Conservation (phyloP, 2,888 invertebrate genomes). For the Eremobia ochroleuca region DNA sequence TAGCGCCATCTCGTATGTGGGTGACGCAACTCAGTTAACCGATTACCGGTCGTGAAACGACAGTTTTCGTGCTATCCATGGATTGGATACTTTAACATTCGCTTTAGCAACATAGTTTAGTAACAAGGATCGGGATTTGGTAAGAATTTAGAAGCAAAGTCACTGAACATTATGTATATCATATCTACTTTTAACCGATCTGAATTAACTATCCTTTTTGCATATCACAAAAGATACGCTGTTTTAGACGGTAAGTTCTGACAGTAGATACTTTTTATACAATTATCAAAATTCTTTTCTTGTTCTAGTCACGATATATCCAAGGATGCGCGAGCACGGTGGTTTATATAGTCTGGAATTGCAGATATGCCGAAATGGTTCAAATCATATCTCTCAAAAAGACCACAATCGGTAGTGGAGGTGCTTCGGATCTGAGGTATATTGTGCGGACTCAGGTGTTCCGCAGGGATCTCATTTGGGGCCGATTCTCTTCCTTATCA, state of each 20-base stretch:
- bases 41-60: constrained; percentile 34
- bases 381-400: too few relatives aligned
- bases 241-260: neutral
- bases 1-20: constrained; percentile 34
- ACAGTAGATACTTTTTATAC: too few relatives aligned
- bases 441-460: too few relatives aligned
- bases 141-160: neutral
- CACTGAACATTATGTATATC: neutral
- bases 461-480: too few relatives aligned
- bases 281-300: neutral
- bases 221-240: neutral
- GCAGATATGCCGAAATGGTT: too few relatives aligned
- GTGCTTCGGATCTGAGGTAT: too few relatives aligned
- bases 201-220: too few relatives aligned
- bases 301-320: neutral
- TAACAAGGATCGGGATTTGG: neutral
- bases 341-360: neutral
- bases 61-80: constrained; percentile 25
- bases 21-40: constrained; percentile 18
- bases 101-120: neutral
- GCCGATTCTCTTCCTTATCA: too few relatives aligned
- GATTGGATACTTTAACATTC: neutral
- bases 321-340: too few relatives aligned
- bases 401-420: too few relatives aligned
- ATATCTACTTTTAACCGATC: neutral